These are phyloP conservation scores for Mus spicilegus DNA, from an alignment of 2,113 vertebrate genomes.

Conservation along the genomic window DNA sequence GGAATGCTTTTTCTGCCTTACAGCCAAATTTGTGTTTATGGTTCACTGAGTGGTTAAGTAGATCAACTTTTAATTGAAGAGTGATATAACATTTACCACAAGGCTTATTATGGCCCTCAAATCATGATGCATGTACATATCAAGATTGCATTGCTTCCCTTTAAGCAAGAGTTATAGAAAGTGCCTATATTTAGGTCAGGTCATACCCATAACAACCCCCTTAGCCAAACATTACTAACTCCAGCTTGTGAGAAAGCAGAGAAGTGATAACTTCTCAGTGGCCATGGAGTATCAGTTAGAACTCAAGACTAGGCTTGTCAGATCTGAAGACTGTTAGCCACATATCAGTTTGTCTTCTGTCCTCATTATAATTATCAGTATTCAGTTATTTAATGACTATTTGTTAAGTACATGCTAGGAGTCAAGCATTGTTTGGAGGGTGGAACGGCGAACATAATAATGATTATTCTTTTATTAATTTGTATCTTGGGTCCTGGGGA, in stretches of 20 bases:
- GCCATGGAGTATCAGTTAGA: not conserved
- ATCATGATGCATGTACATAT: not conserved
- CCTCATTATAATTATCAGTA: not conserved
- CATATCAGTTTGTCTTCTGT: not conserved
- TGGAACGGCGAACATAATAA: not conserved
- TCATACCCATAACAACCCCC: not conserved
- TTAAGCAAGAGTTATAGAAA: not conserved
- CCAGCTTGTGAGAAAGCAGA: not conserved
- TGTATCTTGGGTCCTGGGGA: not conserved
- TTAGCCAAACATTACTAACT: not conserved
- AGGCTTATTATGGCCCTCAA: not conserved
- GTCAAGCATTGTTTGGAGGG: not conserved
- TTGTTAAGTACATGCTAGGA: not conserved
- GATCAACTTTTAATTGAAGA: slow-evolving; percentile 1
- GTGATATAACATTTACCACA: not conserved
- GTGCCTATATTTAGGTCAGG: not conserved
- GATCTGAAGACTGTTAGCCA: not conserved
- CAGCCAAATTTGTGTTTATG: not conserved
- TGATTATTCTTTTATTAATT: not conserved
- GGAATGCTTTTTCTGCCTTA: not conserved
- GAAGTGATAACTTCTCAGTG: not conserved
- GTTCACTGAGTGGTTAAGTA: not conserved
- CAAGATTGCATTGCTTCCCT: not conserved
- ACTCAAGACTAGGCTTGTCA: not conserved
- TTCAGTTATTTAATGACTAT: not conserved